These are phyloP conservation scores for Salarias fasciatus DNA, from an alignment of 2,797 vertebrate genomes.

Conservation along the genomic window DNA sequence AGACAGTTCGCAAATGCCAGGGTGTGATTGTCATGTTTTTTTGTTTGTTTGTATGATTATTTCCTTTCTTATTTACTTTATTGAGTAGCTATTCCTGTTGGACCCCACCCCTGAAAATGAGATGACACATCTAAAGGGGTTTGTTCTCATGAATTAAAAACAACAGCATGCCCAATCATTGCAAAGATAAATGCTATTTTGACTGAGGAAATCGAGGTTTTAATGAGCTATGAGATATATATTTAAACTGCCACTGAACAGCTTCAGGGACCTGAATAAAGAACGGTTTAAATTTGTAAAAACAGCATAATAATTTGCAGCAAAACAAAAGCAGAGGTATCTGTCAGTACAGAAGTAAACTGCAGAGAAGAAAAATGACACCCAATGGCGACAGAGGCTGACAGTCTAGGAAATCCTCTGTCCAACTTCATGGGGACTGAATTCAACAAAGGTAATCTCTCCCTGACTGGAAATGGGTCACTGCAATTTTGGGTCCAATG, in stretches of 20 bases:
- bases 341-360: constrained; percentile 2
- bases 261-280: constrained; percentile 16
- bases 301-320: not conserved
- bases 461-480: not conserved
- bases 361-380: constrained; percentile 9
- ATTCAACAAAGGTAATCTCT: not conserved
- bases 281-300: constrained; percentile 5
- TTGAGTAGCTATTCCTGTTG: no score
- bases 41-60: no score
- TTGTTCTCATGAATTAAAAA: no score
- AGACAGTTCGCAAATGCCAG: no score
- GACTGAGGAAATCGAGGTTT: constrained; percentile 6
- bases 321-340: not conserved
- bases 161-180: no score
- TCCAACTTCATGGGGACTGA: not conserved
- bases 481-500: not conserved
- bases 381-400: not conserved
- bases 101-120: no score
- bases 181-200: constrained; percentile 4
- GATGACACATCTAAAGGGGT: no score
- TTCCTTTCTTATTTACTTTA: no score
- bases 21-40: no score
- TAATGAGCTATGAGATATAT: constrained; percentile 10
- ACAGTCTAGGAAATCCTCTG: constrained; percentile 2
- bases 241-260: not conserved